A percentile compares a stretch with the other conserved stretches of the same genome.
Evolutionary conservation across 2,797 vertebrate genomes (phyloP).

Genomic region (Lutjanus campechanus): DNA sequence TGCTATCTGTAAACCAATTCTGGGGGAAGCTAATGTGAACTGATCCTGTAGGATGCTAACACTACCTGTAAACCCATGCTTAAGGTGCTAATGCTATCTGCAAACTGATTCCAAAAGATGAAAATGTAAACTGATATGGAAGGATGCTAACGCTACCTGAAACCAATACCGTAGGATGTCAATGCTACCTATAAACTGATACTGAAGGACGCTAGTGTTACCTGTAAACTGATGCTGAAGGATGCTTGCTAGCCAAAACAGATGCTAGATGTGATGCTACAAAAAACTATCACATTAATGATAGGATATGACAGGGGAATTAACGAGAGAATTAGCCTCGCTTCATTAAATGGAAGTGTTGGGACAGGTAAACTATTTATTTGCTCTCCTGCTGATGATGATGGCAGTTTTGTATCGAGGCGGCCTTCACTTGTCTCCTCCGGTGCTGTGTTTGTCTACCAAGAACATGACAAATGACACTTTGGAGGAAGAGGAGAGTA

Average conservation of each 20-base stretch:
- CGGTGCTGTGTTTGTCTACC: conserved; percentile 59
- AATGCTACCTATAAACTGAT: background rate
- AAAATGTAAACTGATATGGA: background rate
- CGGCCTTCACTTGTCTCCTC: no score
- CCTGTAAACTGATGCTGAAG: no score
- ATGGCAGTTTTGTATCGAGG: background rate
- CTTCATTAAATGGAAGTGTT: conserved; percentile 64
- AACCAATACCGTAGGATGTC: no score
- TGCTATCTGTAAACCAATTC: no score
- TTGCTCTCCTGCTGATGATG: conserved; percentile 37
- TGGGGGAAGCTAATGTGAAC: background rate
- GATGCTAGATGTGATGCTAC: no score
- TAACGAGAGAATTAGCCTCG: conserved; percentile 63
- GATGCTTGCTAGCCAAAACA: no score
- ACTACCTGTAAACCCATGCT: no score
- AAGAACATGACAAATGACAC: conserved; percentile 76
- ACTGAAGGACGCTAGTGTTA: background rate
- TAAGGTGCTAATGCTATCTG: background rate
- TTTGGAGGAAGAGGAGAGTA: conserved; percentile 49
- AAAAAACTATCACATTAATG: no score
- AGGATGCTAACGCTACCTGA: no score
- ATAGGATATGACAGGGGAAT: conserved; percentile 60
- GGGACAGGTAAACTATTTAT: conserved; percentile 63
- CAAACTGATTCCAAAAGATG: background rate
- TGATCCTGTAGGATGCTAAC: conserved; percentile 8